Percentiles rank a stretch among this genome's conserved stretches.
phyloP scores from a whole-genome alignment of 2,797 vertebrate species.

The Carduelis carduelis region DNA sequence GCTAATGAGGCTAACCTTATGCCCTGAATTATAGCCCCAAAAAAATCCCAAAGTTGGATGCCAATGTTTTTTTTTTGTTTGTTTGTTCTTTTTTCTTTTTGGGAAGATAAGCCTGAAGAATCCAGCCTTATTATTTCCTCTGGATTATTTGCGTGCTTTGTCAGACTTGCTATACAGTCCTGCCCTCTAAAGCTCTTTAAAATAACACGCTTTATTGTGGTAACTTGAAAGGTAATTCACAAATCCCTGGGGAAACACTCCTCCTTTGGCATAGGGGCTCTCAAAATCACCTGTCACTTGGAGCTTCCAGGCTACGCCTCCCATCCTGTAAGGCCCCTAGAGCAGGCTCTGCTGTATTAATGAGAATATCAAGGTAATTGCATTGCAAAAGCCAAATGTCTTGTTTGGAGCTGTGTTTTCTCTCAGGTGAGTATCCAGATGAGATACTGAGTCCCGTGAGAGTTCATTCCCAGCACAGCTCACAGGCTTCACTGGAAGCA shows the following conservation, averaged over 20 bases:
- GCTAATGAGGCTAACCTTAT: not conserved
- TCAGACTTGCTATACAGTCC: not conserved
- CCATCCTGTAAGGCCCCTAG: slow-evolving; percentile 28
- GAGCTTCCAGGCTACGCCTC: not conserved
- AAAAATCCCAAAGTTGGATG: not conserved
- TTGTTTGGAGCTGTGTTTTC: slow-evolving; percentile 59
- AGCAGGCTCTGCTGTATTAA: slow-evolving; percentile 16
- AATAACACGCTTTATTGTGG: not conserved
- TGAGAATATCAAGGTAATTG: slow-evolving; percentile 39
- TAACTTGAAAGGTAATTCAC: not conserved
- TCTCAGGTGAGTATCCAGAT: slow-evolving; percentile 57
- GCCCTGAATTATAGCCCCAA: not conserved
- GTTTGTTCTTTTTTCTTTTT: not conserved
- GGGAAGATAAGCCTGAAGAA: not conserved
- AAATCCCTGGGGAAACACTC: not conserved
- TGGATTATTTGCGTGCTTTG: not conserved
- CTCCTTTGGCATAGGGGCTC: not conserved
- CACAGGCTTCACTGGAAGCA: not conserved
- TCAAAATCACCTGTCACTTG: not conserved
- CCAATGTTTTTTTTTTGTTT: not conserved
- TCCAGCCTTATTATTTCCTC: not conserved
- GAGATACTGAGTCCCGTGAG: not conserved
- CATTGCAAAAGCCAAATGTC: slow-evolving; percentile 16
- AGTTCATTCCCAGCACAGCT: slow-evolving; percentile 7
- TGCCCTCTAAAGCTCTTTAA: not conserved